A percentile compares a stretch with the other conserved stretches of the same genome.
phyloP scores from a whole-genome alignment of 2,113 vertebrate species.

The Lichenostomus cassidix region DNA sequence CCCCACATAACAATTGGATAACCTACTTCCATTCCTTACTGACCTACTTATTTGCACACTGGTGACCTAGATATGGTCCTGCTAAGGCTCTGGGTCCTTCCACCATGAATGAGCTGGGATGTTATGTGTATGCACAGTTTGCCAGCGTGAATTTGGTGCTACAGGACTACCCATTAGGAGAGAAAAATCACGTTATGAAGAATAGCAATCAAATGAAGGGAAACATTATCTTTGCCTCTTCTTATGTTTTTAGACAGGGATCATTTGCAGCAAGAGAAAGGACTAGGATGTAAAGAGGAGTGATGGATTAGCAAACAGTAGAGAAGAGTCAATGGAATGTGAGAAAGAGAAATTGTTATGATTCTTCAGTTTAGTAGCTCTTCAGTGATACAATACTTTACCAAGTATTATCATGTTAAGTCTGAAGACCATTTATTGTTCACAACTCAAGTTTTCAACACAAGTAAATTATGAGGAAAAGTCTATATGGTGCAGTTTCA shows the following conservation, averaged over 20 bases:
- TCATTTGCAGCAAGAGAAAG: background rate
- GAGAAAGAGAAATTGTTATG: background rate
- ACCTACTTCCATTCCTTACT: constrained; percentile 32
- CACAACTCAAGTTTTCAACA: background rate
- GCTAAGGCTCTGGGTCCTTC: background rate
- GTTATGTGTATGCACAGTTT: background rate
- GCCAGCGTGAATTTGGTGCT: background rate
- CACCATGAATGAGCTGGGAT: background rate
- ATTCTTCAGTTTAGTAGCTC: background rate
- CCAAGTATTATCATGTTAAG: background rate
- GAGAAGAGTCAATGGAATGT: background rate
- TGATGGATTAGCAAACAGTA: background rate
- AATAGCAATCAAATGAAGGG: background rate
- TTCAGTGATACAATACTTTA: background rate
- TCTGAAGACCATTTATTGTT: background rate
- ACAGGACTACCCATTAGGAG: background rate
- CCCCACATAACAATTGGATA: constrained; percentile 15
- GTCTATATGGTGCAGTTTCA: accelerated
- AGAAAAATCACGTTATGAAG: background rate
- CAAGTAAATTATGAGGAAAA: background rate
- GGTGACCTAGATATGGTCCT: background rate
- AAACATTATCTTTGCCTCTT: background rate
- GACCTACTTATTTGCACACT: constrained; percentile 52
- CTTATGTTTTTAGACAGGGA: background rate
- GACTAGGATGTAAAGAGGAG: background rate